phyloP scores from a whole-genome alignment of 2,113 vertebrate species.

The Mormyrus iriodes region DNA sequence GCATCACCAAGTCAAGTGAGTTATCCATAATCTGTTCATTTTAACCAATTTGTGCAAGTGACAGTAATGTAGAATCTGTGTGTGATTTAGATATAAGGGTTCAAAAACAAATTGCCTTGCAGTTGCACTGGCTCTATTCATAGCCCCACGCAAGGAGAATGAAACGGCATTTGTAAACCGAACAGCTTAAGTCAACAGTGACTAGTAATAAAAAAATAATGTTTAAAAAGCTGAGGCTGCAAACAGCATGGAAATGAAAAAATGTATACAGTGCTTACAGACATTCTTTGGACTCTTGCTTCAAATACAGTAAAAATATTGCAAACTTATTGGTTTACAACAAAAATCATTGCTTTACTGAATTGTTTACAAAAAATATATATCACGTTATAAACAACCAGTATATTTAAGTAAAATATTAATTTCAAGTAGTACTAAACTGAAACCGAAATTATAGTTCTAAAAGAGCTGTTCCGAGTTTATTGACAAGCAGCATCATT shows the following conservation, averaged over 20 bases:
- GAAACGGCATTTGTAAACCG: too few relatives aligned
- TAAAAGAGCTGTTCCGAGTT: too few relatives aligned
- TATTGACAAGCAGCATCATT: not conserved
- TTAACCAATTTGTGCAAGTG: too few relatives aligned
- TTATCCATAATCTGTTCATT: too few relatives aligned
- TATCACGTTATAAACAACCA: not conserved
- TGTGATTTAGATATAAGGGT: too few relatives aligned
- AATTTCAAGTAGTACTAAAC: not conserved
- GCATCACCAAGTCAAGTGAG: too few relatives aligned
- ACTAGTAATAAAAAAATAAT: not conserved
- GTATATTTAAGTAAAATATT: not conserved
- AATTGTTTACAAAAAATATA: not conserved
- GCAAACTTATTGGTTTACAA: not conserved
- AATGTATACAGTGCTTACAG: not conserved
- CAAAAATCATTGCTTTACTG: not conserved
- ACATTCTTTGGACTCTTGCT: not conserved
- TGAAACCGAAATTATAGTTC: not conserved
- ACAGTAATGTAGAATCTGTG: too few relatives aligned
- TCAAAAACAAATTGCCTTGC: too few relatives aligned
- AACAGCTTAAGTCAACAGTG: not conserved
- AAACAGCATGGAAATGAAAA: not conserved
- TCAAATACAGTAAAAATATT: not conserved
- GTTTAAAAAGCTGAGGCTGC: not conserved
- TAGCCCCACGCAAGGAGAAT: too few relatives aligned
- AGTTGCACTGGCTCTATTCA: too few relatives aligned